Percentiles rank a stretch among this genome's conserved stretches.
phyloP scores from a whole-genome alignment of 2,888 invertebrate species.

The Teleogryllus oceanicus region DNA sequence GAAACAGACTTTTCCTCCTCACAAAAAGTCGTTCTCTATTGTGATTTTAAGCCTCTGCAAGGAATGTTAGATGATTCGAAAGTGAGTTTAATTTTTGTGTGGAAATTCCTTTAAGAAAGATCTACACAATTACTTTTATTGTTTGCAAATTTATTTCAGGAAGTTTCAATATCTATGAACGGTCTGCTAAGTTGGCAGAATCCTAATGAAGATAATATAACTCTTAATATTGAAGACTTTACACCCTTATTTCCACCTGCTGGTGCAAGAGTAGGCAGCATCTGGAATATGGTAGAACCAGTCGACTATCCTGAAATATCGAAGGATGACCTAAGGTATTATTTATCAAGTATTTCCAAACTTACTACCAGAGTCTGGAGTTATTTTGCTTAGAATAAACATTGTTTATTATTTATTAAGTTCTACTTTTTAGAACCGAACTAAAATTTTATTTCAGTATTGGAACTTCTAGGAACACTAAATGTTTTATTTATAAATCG shows the following conservation, averaged over 20 bases:
- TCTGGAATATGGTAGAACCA: slow-evolving; percentile 1
- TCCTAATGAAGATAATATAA: not conserved
- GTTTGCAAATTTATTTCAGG: not conserved
- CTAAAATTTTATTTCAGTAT: no score
- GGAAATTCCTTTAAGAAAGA: no score
- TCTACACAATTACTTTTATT: not conserved
- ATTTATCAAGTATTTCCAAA: not conserved
- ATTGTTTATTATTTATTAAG: no score
- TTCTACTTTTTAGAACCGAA: no score
- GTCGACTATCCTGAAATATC: not conserved
- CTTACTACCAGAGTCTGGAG: not conserved
- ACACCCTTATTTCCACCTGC: not conserved
- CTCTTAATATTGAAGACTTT: not conserved
- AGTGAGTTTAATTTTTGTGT: no score
- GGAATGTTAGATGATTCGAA: no score
- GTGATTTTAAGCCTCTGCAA: not conserved
- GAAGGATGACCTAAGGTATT: not conserved
- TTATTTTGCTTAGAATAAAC: not conserved
- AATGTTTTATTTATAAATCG: no score
- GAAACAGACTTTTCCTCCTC: no score
- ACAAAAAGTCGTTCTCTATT: not conserved
- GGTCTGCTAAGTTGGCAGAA: not conserved
- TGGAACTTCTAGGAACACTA: no score
- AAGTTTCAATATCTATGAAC: not conserved
- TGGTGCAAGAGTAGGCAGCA: not conserved